phyloP scores from a whole-genome alignment of 1,140 invertebrate species.

The Zelostemma sp. region DNA sequence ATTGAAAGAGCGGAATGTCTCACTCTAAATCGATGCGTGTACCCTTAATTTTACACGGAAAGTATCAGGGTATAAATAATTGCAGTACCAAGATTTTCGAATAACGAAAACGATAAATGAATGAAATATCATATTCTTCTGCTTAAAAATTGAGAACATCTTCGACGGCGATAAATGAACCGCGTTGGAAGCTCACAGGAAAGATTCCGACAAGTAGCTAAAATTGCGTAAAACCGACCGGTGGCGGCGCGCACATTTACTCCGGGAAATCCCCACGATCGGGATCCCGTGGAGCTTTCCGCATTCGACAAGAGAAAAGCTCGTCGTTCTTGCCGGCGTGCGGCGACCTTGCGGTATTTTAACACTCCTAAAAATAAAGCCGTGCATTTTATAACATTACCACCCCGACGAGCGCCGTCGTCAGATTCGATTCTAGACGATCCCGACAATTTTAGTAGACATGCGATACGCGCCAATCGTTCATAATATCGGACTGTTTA shows the following conservation, averaged over 20 bases:
- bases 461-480: slow-evolving; percentile 31
- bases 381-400: slow-evolving; percentile 65
- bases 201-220: too few relatives aligned
- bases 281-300: slow-evolving; percentile 6
- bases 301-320: slow-evolving; percentile 25
- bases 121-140: too few relatives aligned
- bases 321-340: slow-evolving; percentile 43
- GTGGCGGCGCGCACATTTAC: not conserved
- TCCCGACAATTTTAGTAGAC: slow-evolving; percentile 40
- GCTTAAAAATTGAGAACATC: too few relatives aligned
- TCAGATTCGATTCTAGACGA: slow-evolving; percentile 44
- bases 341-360: slow-evolving; percentile 69
- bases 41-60: too few relatives aligned
- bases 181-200: too few relatives aligned
- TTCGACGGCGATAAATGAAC: too few relatives aligned
- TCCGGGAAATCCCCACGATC: slow-evolving; percentile 5
- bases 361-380: slow-evolving; percentile 66
- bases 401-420: slow-evolving; percentile 35
- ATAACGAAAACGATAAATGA: too few relatives aligned
- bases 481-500: not conserved
- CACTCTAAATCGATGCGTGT: too few relatives aligned
- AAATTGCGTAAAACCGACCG: not conserved
- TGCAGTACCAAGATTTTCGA: too few relatives aligned
- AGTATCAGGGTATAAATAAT: too few relatives aligned
- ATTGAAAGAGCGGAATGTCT: too few relatives aligned